phyloP scores from a whole-genome alignment of 2,113 vertebrate species.

The Rousettus leschenaultii region DNA sequence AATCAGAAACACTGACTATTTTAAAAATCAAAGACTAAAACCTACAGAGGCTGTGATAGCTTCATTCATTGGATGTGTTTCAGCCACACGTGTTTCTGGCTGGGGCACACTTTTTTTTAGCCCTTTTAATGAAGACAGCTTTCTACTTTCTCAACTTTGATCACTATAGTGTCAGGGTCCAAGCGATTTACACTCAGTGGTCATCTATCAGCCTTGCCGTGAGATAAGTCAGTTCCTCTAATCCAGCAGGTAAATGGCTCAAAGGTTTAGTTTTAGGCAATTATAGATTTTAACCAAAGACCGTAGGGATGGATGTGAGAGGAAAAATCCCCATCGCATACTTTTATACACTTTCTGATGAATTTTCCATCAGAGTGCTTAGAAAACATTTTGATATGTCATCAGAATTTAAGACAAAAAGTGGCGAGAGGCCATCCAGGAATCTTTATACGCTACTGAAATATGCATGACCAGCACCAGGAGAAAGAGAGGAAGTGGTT shows the following conservation, averaged over 20 bases:
- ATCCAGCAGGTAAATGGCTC: background rate
- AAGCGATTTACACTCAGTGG: background rate
- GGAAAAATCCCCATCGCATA: background rate
- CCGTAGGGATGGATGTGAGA: background rate
- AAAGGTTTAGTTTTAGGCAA: background rate
- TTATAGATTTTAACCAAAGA: background rate
- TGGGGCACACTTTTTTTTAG: background rate
- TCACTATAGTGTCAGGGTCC: background rate
- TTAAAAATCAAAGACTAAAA: background rate
- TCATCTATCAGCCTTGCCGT: background rate
- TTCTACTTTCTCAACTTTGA: background rate
- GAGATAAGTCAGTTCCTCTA: background rate
- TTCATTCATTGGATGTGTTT: background rate
- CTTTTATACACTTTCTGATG: background rate
- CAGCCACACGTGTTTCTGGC: background rate
- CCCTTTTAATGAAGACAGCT: background rate
- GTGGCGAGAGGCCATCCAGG: background rate
- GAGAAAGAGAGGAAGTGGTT: background rate
- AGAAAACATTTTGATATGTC: background rate
- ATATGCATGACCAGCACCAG: background rate
- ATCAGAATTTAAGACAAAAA: background rate
- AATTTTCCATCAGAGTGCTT: background rate
- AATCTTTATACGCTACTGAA: background rate
- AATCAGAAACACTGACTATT: conserved; percentile 22
- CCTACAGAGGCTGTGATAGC: background rate